Conservation (phyloP, 2,797 vertebrate species). For the Uromys caudimaculatus region DNA sequence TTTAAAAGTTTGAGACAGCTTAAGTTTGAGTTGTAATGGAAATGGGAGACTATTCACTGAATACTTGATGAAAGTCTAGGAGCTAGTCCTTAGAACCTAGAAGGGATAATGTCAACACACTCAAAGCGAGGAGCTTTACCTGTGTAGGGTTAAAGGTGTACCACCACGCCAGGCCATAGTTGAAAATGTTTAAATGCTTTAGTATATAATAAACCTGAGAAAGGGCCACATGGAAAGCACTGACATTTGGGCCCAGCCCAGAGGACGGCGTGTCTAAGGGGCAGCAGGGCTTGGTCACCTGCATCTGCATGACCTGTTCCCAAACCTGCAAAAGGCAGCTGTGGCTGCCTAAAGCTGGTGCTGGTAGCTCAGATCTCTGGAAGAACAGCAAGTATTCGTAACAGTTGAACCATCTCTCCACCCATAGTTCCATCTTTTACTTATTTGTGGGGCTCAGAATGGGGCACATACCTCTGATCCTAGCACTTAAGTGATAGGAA, state of each 20-base stretch:
- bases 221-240: neutral
- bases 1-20: slow-evolving; percentile 38
- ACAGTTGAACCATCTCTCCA: neutral
- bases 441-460: neutral
- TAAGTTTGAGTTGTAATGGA: slow-evolving; percentile 2
- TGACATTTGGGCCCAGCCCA: neutral
- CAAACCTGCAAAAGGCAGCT: neutral
- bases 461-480: neutral
- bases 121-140: slow-evolving; percentile 34
- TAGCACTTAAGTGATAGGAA: neutral
- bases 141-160: neutral
- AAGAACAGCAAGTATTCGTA: neutral
- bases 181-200: slow-evolving; percentile 26
- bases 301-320: neutral
- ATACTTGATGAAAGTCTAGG: slow-evolving; percentile 44
- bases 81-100: slow-evolving; percentile 6
- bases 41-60: neutral
- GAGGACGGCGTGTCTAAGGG: neutral
- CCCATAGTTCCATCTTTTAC: neutral
- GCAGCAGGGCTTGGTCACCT: neutral
- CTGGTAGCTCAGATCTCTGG: neutral
- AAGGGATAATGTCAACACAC: slow-evolving; percentile 35
- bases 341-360: neutral
- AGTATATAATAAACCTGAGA: neutral
- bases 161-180: neutral